Evolutionary conservation across 1,140 invertebrate species (phyloP).

Genomic region (Andrena cerasifolii): DNA sequence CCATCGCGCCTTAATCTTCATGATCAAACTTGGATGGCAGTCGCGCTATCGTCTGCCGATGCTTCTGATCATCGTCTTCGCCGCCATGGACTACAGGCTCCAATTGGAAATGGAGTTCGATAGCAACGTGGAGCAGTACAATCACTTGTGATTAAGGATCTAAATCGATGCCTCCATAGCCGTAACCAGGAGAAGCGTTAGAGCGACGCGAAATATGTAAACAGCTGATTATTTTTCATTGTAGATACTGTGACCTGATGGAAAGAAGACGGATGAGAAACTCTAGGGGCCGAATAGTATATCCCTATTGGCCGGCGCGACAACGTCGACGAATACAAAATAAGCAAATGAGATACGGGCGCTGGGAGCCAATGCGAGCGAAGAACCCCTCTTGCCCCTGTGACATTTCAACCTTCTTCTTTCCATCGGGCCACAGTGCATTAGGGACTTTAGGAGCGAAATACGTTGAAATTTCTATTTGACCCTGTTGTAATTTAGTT

Average conservation of each 20-base stretch:
- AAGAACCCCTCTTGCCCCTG: too few relatives aligned
- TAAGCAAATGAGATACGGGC: too few relatives aligned
- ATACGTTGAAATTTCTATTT: conserved; percentile 3
- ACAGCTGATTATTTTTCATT: conserved; percentile 20
- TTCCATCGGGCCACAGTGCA: too few relatives aligned
- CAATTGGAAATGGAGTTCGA: conserved; percentile 81
- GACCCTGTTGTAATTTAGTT: not conserved
- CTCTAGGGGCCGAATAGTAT: too few relatives aligned
- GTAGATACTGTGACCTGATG: too few relatives aligned
- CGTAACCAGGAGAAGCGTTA: not conserved
- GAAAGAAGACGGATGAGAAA: too few relatives aligned
- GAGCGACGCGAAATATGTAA: not conserved
- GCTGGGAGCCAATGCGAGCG: too few relatives aligned
- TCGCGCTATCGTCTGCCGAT: conserved; percentile 83
- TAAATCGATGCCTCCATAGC: not conserved
- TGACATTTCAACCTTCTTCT: too few relatives aligned
- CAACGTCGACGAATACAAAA: too few relatives aligned
- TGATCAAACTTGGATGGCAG: conserved; percentile 84
- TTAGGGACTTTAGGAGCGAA: not conserved
- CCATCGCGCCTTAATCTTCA: conserved; percentile 80
- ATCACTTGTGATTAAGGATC: conserved; percentile 46
- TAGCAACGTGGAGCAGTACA: conserved; percentile 37
- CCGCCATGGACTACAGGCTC: conserved; percentile 83
- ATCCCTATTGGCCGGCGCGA: too few relatives aligned
- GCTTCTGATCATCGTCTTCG: conserved; percentile 82